Conservation (phyloP, 1,140 invertebrate genomes). For the Subanguina moxae region DNA sequence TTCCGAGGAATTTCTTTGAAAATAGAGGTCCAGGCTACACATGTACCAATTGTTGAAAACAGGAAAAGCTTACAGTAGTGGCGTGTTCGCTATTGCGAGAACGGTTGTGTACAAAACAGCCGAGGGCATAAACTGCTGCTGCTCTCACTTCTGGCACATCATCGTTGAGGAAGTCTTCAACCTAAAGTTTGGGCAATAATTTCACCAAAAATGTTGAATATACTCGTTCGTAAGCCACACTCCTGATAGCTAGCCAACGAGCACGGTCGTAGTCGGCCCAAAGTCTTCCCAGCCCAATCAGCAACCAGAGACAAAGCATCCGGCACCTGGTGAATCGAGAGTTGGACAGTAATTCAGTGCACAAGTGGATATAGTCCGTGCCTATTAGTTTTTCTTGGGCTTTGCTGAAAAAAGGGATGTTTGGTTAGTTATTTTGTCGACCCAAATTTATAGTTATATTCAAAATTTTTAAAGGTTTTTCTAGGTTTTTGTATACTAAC, state of each 20-base stretch:
- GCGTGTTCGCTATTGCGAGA: conserved; percentile 29
- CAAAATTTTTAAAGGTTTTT: no score
- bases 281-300: conserved; percentile 82
- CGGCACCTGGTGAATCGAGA: conserved; percentile 58
- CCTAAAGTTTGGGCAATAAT: conserved; percentile 14
- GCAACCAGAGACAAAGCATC: conserved; percentile 80
- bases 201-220: not conserved
- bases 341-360: conserved; percentile 51
- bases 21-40: no score
- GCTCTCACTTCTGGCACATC: conserved; percentile 56
- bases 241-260: conserved; percentile 88
- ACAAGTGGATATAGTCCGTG: conserved; percentile 50
- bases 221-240: conserved; percentile 77
- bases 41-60: not conserved
- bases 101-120: conserved; percentile 53
- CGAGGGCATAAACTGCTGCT: conserved; percentile 55
- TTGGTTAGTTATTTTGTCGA: conserved; percentile 3
- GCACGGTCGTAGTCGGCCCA: conserved; percentile 90
- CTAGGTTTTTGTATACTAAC: no score
- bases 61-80: conserved; percentile 21
- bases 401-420: conserved; percentile 29
- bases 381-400: conserved; percentile 54
- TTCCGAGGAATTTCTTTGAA: no score
- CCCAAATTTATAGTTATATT: no score
- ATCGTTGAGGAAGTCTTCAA: conserved; percentile 45